Base-by-base conservation (phyloP, 2,888 invertebrate genomes). In the Troglohyphantes excavatus region DNA sequence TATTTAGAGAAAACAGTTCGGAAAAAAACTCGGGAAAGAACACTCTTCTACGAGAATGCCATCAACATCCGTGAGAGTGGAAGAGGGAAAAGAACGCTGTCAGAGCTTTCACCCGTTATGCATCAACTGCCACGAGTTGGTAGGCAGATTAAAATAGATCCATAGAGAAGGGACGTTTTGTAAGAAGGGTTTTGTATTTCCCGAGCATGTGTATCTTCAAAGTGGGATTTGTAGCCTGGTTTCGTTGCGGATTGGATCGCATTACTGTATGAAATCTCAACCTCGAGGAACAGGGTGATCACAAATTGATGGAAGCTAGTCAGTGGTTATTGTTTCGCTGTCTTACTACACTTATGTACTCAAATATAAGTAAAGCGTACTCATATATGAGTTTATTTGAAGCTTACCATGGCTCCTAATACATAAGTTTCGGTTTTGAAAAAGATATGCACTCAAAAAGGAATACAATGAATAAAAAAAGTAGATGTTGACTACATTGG, bases 101-200 rank as follows among this genome's bases (percentile, higher is more conserved):
- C 11, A 23, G 29, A 27, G 78, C 78, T 78, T 78, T 78, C 78
- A 39, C 78, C 43, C 26, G 78, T 78, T 27, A 13, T n/a, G 78
- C 78, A 21, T 78, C 21, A 19, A 26, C 63, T 2, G 17, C 23
- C n/a, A 19, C 78, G 78, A 65, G 78, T 65, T 13, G 17, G 63
- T 9, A 33, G 27, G 26, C 17, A 21, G 78, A 78, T 78, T 78
- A 43, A 78, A 78, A 78, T 78, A 78, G 78, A 65, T 29, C 3
- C 72, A 2, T n/a, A 33, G 29, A n/a, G 53, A 75, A 43, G 19
- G 43, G 43, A 6, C 19, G 43, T 43, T 72, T 23, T 43, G 46
- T 43, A 19, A 33, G 33, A 19, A 68, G 68, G n/a, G 13, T 65
- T 65, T 68, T 29, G 68, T 59, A 5, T 68, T 29, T n/a, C 33